Base-by-base conservation (phyloP, 1,140 invertebrate species). In the Tetramorium parvispinum region DNA sequence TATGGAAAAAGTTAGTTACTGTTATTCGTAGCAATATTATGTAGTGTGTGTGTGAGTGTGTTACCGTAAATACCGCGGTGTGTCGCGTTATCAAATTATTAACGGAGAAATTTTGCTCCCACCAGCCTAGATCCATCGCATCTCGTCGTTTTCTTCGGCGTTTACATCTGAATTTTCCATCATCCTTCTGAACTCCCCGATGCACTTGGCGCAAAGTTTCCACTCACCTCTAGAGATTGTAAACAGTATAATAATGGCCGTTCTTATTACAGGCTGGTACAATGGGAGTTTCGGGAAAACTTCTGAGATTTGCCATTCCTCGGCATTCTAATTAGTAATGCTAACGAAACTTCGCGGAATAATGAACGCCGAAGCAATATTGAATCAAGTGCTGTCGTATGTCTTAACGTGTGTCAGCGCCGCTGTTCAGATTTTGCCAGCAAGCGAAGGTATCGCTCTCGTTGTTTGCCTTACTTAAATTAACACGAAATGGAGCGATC, bases 221-320 rank as follows among this genome's bases (percentile, higher is more conserved):
- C 53, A 59, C 21, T n/a, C 21, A 51, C 75, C 66, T 78, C 43
- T 10, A 46, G 70, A 85, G 87, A 90, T 89, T 89, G 89, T 91
- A 91, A 91, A 91, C 90, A 91, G 89, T 87, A 88, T 76, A 89
- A 91, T 87, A 89, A 91, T 81, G 85, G 87, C 53, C 82, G 85
- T 87, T 87, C 90, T 91, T 89, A 89, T 91, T 91, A 91, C 59
- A 85, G 86, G 65, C 87, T 55, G 46, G 55, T 75, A 65, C 40
- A 61, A 51, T 51, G 46, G 57, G 57, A 87, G 89, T 81, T 90
- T 87, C 81, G 70, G 63, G 71, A 53, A 65, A 88, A 87, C 61
- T 88, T 51, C 51, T 46, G 63, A 43, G 59, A 86, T 87, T 82
- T 46, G 86, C 73, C 40, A 65, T 75, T 89, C 71, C 59, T 49